Evolutionary conservation across 1,140 invertebrate species (phyloP).

Genomic region (Venturia canescens): DNA sequence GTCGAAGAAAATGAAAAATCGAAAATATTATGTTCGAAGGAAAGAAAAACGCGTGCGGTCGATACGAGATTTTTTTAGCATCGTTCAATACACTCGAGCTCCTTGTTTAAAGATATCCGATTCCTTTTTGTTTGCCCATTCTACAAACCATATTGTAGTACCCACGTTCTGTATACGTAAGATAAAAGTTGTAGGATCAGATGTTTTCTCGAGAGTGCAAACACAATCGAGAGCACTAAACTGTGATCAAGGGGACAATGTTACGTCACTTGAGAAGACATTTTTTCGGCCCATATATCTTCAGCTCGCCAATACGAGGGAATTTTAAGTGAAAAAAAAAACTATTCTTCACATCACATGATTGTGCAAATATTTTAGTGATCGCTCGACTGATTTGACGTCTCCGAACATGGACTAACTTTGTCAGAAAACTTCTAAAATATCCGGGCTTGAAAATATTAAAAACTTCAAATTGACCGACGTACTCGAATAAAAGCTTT

Average conservation of each 20-base stretch:
- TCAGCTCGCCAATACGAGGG: too few species aligned
- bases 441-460: too few species aligned
- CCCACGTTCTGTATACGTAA: neutral
- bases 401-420: too few species aligned
- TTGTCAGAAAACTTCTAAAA: too few species aligned
- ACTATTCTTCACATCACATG: too few species aligned
- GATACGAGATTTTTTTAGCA: neutral
- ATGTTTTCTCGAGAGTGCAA: conserved; percentile 11
- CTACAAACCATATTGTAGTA: neutral
- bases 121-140: neutral
- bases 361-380: too few species aligned
- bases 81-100: neutral
- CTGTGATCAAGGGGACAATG: neutral
- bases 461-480: too few species aligned
- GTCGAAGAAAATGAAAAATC: neutral
- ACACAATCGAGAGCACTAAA: neutral
- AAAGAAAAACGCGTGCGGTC: neutral
- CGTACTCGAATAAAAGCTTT: too few species aligned
- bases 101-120: neutral
- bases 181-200: conserved; percentile 2
- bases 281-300: neutral
- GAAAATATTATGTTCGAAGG: neutral
- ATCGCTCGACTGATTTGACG: too few species aligned
- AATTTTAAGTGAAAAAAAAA: neutral
- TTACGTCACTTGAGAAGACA: neutral